These are phyloP conservation scores for Ceratina australensis DNA, from an alignment of 1,140 invertebrate genomes.

Conservation along the genomic window DNA sequence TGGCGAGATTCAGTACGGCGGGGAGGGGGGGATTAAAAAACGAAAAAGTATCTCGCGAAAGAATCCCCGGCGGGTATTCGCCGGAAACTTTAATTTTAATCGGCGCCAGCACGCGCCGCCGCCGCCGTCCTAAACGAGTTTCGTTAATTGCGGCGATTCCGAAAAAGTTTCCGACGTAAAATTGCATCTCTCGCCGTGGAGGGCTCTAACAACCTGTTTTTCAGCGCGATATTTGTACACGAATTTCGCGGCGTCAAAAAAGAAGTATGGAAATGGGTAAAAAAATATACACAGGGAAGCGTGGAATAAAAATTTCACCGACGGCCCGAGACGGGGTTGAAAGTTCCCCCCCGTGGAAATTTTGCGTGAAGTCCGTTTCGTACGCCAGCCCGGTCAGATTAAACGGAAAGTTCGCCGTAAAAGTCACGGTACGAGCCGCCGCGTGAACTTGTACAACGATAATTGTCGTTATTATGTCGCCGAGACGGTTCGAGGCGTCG, in stretches of 20 bases:
- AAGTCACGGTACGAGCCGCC: not conserved
- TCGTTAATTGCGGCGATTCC: constrained; percentile 40
- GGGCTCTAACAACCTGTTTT: not conserved
- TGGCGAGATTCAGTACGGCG: not conserved
- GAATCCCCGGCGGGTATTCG: not conserved
- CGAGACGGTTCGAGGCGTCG: constrained; percentile 8
- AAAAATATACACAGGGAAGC: not conserved
- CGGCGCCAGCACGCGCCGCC: not conserved
- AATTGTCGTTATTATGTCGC: constrained; percentile 60
- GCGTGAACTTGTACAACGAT: constrained; percentile 48
- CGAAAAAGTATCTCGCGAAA: not conserved
- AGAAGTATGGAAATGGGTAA: not conserved
- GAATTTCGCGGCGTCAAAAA: not conserved
- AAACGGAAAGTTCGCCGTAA: not conserved
- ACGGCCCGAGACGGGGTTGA: not conserved
- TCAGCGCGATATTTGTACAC: constrained; percentile 4
- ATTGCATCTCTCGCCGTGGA: not conserved
- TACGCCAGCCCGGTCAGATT: not conserved
- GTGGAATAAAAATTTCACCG: not conserved
- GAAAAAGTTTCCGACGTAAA: constrained; percentile 6
- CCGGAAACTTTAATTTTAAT: constrained; percentile 25
- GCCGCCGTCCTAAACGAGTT: not conserved
- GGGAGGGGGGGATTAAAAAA: no score
- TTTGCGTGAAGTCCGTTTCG: not conserved
- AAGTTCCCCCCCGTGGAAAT: not conserved